Evolutionary conservation across 2,888 invertebrate genomes (phyloP), one percentile per base, ranked within the genome.

Genomic region (Osmoderma eremita): DNA sequence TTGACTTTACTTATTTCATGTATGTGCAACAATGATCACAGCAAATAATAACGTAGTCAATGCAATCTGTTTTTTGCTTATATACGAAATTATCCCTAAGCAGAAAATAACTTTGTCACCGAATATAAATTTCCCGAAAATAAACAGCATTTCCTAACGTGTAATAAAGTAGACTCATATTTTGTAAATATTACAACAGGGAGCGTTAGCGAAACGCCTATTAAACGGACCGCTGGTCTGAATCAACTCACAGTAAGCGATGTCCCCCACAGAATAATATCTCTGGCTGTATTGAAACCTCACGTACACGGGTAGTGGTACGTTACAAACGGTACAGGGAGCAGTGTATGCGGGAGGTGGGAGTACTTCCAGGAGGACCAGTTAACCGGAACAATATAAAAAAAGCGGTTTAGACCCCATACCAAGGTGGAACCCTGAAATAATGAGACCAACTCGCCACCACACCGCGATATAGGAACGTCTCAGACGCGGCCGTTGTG

Each of bases 371-470:
- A n/a, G n/a, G n/a, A 50, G 36, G 53, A 3, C 50, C 36, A 53
- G 53, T 53, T 53, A 36, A 36, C 53, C 36, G 36, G 53, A 53
- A 53, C 36, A 38, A 53, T 53, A 53, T 38, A 53, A 53, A 53
- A 48, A 58, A 58, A 58, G 1, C 17, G 30, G 1, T 18, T 15
- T 15, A 12, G 24, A 30, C 12, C 24, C 22, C 58, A 45, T 45
- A 58, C 24, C 20, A 15, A 41, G 39, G 6, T 10, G 24, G 17
- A 24, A 24, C 42, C 42, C 42, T 30, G 42, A 71, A 71, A 75
- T 74, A 74, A 75, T 73, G 74, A 72, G 73, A 74, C 74, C 71
- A 72, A 72, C 72, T 70, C 70, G 71, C 69, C 10, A 10, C 3
- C 30, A 10, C 10, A 30, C 62, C 71, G 24, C 24, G 72, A n/a